These are phyloP conservation scores for Clarias macrocephalus DNA, from an alignment of 2,113 vertebrate genomes.

Conservation along the genomic window DNA sequence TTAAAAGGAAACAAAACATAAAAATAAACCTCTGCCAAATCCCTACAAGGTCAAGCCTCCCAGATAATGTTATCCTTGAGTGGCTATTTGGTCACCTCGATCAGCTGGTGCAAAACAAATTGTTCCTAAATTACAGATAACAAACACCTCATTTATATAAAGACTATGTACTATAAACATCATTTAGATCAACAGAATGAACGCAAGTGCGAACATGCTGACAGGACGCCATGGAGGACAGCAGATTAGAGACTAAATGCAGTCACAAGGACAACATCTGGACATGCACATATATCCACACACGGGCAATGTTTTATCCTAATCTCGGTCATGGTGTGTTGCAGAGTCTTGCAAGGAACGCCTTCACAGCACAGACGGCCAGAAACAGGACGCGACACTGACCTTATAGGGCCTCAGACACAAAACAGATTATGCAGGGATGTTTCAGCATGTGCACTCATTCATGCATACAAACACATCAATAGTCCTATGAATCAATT, in stretches of 20 bases:
- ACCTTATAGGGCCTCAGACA: constrained; percentile 10
- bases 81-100: not conserved
- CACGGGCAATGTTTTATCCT: not conserved
- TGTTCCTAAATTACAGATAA: not conserved
- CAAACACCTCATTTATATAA: not conserved
- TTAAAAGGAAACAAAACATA: not conserved
- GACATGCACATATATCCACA: not conserved
- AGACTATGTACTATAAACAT: not conserved
- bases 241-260: not conserved
- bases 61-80: not conserved
- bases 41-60: not conserved
- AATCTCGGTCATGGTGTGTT: not conserved
- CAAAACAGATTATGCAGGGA: not conserved
- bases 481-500: constrained; percentile 36
- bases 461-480: constrained; percentile 11
- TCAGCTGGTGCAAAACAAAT: not conserved
- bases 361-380: not conserved
- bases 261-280: constrained; percentile 15
- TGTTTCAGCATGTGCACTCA: constrained; percentile 25
- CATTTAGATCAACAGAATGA: not conserved
- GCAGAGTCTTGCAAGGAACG: not conserved
- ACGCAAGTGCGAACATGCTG: not conserved
- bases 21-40: not conserved
- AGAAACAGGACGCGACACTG: constrained; percentile 9
- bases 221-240: not conserved